Conservation (phyloP, 2,113 vertebrate genomes). For the Ciconia boyciana region DNA sequence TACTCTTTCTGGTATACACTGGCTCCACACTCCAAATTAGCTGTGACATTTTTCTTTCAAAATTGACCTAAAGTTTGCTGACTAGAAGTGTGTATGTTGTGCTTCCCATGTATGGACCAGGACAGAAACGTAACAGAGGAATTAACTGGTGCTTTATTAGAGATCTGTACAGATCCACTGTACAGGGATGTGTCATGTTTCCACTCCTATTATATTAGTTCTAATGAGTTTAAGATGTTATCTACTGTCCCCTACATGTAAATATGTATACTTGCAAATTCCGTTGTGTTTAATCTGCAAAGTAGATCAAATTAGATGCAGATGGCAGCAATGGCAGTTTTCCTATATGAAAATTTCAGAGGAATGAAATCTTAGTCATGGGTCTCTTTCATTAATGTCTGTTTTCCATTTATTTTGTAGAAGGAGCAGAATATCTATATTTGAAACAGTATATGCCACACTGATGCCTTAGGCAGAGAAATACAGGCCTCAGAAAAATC, state of each 20-base stretch:
- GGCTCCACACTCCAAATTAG: neutral
- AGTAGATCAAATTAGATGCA: neutral
- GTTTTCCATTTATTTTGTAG: neutral
- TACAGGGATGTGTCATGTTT: neutral
- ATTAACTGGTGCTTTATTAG: neutral
- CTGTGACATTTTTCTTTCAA: neutral
- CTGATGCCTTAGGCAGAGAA: neutral
- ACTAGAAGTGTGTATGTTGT: neutral
- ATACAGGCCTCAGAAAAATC: neutral
- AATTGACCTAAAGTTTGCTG: neutral
- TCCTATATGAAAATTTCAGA: neutral
- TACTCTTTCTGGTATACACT: neutral
- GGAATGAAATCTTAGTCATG: neutral
- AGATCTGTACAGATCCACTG: neutral
- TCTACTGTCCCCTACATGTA: neutral
- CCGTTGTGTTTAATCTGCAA: neutral
- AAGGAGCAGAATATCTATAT: neutral
- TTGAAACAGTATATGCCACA: neutral
- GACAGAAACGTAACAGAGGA: neutral
- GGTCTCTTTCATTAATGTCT: constrained; percentile 9
- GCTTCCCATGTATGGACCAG: neutral
- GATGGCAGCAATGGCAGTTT: neutral
- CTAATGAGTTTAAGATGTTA: neutral
- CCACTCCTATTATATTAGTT: neutral
- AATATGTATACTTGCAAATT: constrained; percentile 44